Evolutionary conservation across 2,888 invertebrate genomes (phyloP).

Genomic region (Polymixis flavicincta): DNA sequence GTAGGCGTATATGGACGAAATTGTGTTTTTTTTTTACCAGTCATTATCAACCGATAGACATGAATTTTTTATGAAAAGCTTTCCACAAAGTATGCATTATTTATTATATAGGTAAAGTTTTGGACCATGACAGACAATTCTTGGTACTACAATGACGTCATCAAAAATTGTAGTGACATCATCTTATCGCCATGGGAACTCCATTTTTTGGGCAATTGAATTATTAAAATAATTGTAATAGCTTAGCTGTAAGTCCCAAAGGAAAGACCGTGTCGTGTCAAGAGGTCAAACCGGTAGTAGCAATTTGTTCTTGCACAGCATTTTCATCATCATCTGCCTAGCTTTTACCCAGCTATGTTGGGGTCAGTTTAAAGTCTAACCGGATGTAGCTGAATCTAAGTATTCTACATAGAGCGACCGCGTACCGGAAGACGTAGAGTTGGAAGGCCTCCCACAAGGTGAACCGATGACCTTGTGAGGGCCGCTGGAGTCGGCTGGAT

Average conservation of each 20-base stretch:
- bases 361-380: no score
- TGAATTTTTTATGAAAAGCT: slow-evolving; percentile 37
- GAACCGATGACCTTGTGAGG: no score
- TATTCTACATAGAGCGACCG: no score
- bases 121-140: slow-evolving; percentile 9
- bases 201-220: slow-evolving; percentile 11
- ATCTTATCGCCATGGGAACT: slow-evolving; percentile 33
- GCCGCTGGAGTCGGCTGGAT: no score
- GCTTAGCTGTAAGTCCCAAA: slow-evolving; percentile 1
- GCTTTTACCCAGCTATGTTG: no score
- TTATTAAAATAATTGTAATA: slow-evolving; percentile 9
- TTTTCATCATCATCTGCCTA: background rate
- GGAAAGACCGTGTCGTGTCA: background rate
- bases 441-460: no score
- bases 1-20: slow-evolving; percentile 9
- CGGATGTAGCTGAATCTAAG: no score
- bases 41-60: slow-evolving; percentile 29
- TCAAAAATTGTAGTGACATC: slow-evolving; percentile 35
- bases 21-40: slow-evolving; percentile 28
- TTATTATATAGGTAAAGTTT: slow-evolving; percentile 39
- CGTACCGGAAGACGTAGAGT: no score
- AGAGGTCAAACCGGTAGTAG: background rate
- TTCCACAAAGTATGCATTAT: slow-evolving; percentile 48
- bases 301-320: background rate
- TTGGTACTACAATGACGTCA: slow-evolving; percentile 35